Evolutionary conservation across 2,113 vertebrate genomes (phyloP).

Genomic region (Ameiurus melas): DNA sequence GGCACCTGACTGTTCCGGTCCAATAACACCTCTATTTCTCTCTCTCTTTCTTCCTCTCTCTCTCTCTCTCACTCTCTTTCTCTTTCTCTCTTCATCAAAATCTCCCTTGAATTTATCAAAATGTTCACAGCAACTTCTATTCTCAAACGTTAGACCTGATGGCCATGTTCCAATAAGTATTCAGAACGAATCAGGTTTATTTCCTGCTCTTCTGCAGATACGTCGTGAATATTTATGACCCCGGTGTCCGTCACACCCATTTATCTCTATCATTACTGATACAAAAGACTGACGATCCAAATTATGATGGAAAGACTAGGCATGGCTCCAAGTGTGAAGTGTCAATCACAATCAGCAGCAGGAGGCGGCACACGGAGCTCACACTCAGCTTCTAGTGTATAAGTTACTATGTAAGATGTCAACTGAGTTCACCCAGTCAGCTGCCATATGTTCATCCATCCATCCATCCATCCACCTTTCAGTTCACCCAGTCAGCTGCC

Average conservation of each 20-base stretch:
- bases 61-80: neutral
- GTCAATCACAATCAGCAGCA: neutral
- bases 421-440: neutral
- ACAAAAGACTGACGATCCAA: constrained; percentile 1
- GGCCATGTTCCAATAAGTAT: neutral
- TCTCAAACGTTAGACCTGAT: neutral
- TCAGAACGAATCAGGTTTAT: neutral
- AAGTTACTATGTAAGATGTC: neutral
- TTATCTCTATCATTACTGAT: constrained; percentile 1
- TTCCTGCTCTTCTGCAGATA: neutral
- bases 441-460: no score
- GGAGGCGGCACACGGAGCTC: neutral
- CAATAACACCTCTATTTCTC: constrained; percentile 8
- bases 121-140: neutral
- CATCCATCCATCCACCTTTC: neutral
- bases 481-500: no score
- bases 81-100: neutral
- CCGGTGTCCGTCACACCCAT: neutral
- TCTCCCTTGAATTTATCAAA: neutral
- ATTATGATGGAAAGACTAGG: constrained; percentile 15
- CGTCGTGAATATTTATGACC: constrained; percentile 49
- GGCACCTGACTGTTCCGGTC: constrained; percentile 22
- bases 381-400: neutral
- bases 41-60: neutral
- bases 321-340: neutral